A percentile compares a stretch with the other conserved stretches of the same genome.
These are phyloP conservation scores for cat (Felis catus) DNA, from an alignment of 2,113 vertebrate genomes.

Conservation along the genomic window F.catus_Fca126_mat1.0 CM031418.1:73285001-73285500, in stretches of 20 bases:
- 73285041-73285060: neutral
- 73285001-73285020: neutral
- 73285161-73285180: neutral
- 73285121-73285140: neutral
- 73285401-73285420: neutral
- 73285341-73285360: neutral
- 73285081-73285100: neutral
- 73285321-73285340: neutral
- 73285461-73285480: neutral
- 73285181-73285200: neutral
- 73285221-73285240: too few relatives aligned
- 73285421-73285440: neutral
- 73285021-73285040: neutral
- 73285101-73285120: neutral
- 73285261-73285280: too few relatives aligned
- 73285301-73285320: too few relatives aligned
- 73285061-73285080: neutral
- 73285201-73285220: too few relatives aligned
- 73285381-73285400: neutral
- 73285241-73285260: too few relatives aligned
- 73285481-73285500: neutral
- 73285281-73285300: too few relatives aligned
- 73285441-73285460: neutral
- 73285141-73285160: neutral
- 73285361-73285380: neutral